Conservation (phyloP, 2,113 vertebrate genomes). For the Cryptomyrus ogoouensis region DNA sequence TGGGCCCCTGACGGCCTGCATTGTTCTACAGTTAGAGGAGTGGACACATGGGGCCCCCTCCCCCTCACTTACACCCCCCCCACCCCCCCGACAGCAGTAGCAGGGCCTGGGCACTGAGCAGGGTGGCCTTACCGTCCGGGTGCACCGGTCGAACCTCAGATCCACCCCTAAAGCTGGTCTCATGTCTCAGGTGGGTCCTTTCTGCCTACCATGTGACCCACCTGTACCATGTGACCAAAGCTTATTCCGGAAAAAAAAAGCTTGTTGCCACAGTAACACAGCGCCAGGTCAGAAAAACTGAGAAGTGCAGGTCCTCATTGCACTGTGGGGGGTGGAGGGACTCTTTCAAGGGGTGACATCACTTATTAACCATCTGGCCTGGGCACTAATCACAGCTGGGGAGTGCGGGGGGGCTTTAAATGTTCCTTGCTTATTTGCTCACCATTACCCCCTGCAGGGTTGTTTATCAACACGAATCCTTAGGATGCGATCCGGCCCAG, state of each 20-base stretch:
- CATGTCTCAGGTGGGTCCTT: not conserved
- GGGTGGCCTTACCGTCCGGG: not conserved
- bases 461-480: not conserved
- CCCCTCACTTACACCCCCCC: not conserved
- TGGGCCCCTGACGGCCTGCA: conserved; percentile 4
- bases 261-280: conserved; percentile 2
- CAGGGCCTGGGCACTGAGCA: not conserved
- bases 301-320: not conserved
- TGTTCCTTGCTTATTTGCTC: not conserved
- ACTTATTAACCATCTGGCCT: conserved; percentile 1
- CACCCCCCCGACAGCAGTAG: not conserved
- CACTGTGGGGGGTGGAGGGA: not conserved
- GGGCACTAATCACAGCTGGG: not conserved
- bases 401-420: not conserved
- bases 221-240: not conserved
- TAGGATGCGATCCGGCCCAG: not conserved
- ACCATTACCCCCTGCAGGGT: not conserved
- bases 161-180: not conserved
- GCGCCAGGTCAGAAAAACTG: not conserved
- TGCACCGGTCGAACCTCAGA: not conserved
- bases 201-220: not conserved
- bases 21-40: not conserved
- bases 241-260: not conserved
- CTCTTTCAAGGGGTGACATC: conserved; percentile 12
- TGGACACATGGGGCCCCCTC: not conserved